These are phyloP conservation scores for Dascillus cervinus DNA, from an alignment of 2,888 invertebrate genomes.

Conservation along the genomic window DNA sequence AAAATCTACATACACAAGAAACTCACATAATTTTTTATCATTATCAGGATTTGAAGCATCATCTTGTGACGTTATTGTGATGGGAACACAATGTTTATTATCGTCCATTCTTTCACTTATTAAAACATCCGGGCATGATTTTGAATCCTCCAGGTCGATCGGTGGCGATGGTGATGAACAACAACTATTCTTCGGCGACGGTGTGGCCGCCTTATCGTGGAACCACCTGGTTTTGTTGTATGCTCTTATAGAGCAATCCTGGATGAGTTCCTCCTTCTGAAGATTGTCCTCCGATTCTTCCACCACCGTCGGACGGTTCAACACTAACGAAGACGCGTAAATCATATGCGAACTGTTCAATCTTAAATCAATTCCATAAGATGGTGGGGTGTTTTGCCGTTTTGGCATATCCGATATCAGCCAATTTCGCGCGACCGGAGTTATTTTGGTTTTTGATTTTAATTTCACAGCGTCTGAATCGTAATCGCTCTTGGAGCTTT, in stretches of 20 bases:
- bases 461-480: constrained; percentile 12
- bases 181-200: constrained; percentile 27
- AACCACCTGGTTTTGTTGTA: constrained; percentile 22
- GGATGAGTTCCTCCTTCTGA: neutral
- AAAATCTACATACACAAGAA: no score
- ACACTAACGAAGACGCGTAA: constrained; percentile 9
- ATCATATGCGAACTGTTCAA: constrained; percentile 22
- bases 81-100: constrained; percentile 10
- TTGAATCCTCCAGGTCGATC: constrained; percentile 36
- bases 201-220: constrained; percentile 23
- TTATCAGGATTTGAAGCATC: constrained; percentile 15
- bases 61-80: constrained; percentile 19
- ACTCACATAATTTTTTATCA: constrained; percentile 21
- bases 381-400: constrained; percentile 19
- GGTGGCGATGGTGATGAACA: constrained; percentile 32
- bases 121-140: constrained; percentile 33
- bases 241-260: neutral
- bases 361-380: constrained; percentile 35
- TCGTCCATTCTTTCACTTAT: constrained; percentile 28
- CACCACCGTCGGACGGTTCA: constrained; percentile 6
- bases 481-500: constrained; percentile 12
- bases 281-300: neutral
- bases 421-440: constrained; percentile 39
- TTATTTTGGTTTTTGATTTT: constrained; percentile 22
- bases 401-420: constrained; percentile 35